These are phyloP conservation scores for Lathronympha strigana DNA, from an alignment of 2,888 invertebrate species.

Conservation along the genomic window DNA sequence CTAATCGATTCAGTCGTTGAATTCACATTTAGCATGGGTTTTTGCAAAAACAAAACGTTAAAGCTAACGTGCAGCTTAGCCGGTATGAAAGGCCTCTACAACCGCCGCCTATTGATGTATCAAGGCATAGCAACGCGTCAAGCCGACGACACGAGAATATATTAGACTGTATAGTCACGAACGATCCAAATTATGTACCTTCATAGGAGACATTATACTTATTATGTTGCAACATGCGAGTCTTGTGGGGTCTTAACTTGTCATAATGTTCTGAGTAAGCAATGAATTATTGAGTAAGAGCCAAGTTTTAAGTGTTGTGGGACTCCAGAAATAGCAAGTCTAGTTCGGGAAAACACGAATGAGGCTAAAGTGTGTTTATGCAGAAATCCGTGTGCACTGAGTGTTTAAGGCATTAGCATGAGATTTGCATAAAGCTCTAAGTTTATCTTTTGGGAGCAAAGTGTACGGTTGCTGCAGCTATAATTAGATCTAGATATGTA, in stretches of 20 bases:
- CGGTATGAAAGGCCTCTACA: slow-evolving; percentile 26
- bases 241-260: slow-evolving; percentile 36
- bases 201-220: slow-evolving; percentile 50
- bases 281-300: neutral
- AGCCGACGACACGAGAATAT: slow-evolving; percentile 61
- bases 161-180: slow-evolving; percentile 78
- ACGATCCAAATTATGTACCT: slow-evolving; percentile 54
- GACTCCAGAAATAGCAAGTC: slow-evolving; percentile 16
- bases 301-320: slow-evolving; percentile 17
- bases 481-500: neutral
- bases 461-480: slow-evolving; percentile 9
- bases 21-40: slow-evolving; percentile 26
- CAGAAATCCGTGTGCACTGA: slow-evolving; percentile 37
- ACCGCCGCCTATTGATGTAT: slow-evolving; percentile 66
- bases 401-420: slow-evolving; percentile 38
- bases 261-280: slow-evolving; percentile 13
- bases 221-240: slow-evolving; percentile 34
- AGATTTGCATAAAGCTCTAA: slow-evolving; percentile 39
- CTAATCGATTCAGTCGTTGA: slow-evolving; percentile 30
- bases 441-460: slow-evolving; percentile 31
- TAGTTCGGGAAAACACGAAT: slow-evolving; percentile 21
- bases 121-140: slow-evolving; percentile 71
- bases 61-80: slow-evolving; percentile 14
- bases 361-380: slow-evolving; percentile 24
- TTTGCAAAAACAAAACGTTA: slow-evolving; percentile 33